Evolutionary conservation across 2,888 invertebrate species (phyloP).

Genomic region (Rhagophthalmus giganteus): DNA sequence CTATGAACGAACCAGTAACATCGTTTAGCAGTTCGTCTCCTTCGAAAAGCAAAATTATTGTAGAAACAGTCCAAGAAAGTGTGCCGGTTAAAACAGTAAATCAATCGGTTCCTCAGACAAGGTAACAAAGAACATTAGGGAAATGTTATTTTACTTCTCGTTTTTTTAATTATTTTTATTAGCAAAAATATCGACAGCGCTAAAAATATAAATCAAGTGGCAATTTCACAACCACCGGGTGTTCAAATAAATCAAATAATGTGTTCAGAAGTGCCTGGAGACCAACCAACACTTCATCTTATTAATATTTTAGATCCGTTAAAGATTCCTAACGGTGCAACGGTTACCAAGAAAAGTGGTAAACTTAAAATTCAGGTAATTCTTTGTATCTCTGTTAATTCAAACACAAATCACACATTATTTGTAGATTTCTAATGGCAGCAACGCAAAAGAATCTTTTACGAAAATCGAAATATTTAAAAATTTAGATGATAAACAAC

Average conservation of each 20-base stretch:
- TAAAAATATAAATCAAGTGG: constrained; percentile 2
- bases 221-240: constrained; percentile 43
- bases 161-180: not conserved
- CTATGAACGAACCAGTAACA: constrained; percentile 58
- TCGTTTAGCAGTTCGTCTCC: constrained; percentile 78
- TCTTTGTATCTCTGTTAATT: not conserved
- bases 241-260: constrained; percentile 52
- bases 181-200: constrained; percentile 1
- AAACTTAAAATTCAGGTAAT: constrained; percentile 50
- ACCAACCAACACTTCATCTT: constrained; percentile 53
- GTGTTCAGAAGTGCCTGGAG: constrained; percentile 54
- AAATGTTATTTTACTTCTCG: too few species aligned
- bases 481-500: constrained; percentile 61
- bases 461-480: constrained; percentile 62
- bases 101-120: constrained; percentile 45
- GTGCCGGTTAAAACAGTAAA: constrained; percentile 56
- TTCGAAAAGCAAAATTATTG: constrained; percentile 76
- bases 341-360: constrained; percentile 47
- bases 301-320: constrained; percentile 51
- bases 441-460: constrained; percentile 60
- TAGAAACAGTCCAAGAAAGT: constrained; percentile 71
- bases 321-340: constrained; percentile 47
- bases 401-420: constrained; percentile 42
- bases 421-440: constrained; percentile 51
- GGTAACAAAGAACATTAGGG: too few species aligned